These are phyloP conservation scores for Rhimphoctona megacephalus DNA, from an alignment of 2,888 invertebrate genomes.

Conservation along the genomic window DNA sequence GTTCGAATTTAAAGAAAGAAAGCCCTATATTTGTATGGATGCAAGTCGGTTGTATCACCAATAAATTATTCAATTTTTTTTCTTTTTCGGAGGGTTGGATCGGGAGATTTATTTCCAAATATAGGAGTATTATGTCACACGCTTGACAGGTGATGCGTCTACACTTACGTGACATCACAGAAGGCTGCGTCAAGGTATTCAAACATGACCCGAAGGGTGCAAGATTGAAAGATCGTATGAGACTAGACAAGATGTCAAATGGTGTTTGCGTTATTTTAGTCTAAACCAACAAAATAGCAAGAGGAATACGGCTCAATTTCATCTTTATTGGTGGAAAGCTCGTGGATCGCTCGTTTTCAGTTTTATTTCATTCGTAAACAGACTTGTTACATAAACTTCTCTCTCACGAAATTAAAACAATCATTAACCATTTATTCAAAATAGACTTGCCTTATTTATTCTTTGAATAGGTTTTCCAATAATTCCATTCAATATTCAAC, in stretches of 20 bases:
- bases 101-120: constrained; percentile 7
- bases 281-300: background rate
- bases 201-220: constrained; percentile 3
- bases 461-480: background rate
- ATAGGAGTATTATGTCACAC: background rate
- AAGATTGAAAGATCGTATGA: constrained; percentile 20
- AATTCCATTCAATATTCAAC: background rate
- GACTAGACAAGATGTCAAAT: constrained; percentile 26
- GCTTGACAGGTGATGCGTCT: constrained; percentile 12
- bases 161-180: constrained; percentile 11
- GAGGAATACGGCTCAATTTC: constrained; percentile 9
- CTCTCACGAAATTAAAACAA: background rate
- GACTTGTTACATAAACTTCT: background rate
- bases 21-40: background rate
- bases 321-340: background rate
- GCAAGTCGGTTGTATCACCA: background rate
- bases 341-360: background rate
- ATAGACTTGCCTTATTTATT: background rate
- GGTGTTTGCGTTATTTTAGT: constrained; percentile 25
- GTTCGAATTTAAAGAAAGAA: background rate
- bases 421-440: background rate
- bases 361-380: background rate
- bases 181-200: constrained; percentile 14
- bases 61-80: constrained; percentile 6
- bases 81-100: background rate